Percentiles rank a stretch among this genome's conserved stretches.
Conservation (phyloP, 1,140 invertebrate species). For the Hermatobates lingyangjiaoensis region DNA sequence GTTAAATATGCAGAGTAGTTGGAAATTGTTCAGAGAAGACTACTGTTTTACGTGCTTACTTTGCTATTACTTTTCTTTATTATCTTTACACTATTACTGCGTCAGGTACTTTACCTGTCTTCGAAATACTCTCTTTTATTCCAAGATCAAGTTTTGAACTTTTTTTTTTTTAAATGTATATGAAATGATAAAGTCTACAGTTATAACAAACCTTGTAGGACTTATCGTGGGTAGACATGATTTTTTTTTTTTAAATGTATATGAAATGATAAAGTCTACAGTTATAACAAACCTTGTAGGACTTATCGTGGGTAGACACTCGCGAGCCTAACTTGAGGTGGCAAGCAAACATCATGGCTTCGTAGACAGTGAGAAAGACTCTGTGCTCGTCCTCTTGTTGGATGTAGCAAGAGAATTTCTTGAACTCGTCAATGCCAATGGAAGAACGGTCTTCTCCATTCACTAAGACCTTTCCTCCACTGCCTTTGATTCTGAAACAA, state of each 20-base stretch:
- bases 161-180: background rate
- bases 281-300: slow-evolving; percentile 13
- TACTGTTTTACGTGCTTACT: too few relatives aligned
- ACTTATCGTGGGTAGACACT: slow-evolving; percentile 35
- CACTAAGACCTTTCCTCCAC: slow-evolving; percentile 32
- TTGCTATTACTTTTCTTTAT: too few relatives aligned
- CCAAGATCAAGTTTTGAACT: background rate
- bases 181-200: background rate
- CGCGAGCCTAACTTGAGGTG: slow-evolving; percentile 64
- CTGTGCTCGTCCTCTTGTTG: slow-evolving; percentile 77
- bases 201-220: background rate
- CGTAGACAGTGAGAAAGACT: slow-evolving; percentile 60
- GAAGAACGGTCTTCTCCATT: slow-evolving; percentile 52
- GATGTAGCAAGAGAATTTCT: slow-evolving; percentile 74
- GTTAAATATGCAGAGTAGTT: too few relatives aligned
- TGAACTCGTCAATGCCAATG: slow-evolving; percentile 41
- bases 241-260: background rate
- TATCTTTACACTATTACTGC: too few relatives aligned
- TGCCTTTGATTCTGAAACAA: slow-evolving; percentile 30
- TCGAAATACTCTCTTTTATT: background rate
- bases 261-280: background rate
- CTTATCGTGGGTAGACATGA: background rate
- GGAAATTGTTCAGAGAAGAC: too few relatives aligned
- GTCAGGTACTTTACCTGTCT: background rate
- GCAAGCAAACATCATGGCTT: slow-evolving; percentile 69